Evolutionary conservation across 2,888 invertebrate genomes (phyloP).

Genomic region (Ametastegia equiseti): DNA sequence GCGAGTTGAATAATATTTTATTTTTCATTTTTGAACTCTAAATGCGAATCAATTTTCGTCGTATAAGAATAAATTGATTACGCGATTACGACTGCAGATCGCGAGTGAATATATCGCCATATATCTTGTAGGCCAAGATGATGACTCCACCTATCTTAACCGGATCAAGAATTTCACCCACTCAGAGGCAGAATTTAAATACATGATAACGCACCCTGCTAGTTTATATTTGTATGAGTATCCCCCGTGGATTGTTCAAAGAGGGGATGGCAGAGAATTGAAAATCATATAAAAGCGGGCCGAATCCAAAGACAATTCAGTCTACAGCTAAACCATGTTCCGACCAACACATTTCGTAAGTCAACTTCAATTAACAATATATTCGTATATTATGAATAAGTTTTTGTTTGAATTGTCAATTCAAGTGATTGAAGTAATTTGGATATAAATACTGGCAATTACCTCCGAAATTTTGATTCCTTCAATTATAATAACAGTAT

Average conservation of each 20-base stretch:
- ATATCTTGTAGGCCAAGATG: background rate
- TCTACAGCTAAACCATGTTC: slow-evolving; percentile 27
- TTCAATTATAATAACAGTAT: background rate
- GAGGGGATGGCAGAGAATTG: slow-evolving; percentile 30
- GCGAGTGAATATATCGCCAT: background rate
- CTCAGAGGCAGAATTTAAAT: background rate
- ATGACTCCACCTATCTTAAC: background rate
- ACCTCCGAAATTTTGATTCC: background rate
- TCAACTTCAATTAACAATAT: background rate
- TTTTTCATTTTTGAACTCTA: background rate
- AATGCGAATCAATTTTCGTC: background rate
- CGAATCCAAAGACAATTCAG: background rate
- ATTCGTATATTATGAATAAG: background rate
- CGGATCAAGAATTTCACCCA: background rate
- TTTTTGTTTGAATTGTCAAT: background rate
- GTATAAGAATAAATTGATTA: background rate
- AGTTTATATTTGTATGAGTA: background rate
- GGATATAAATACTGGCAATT: background rate
- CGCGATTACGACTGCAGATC: background rate
- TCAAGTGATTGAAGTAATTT: background rate
- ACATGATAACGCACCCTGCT: background rate
- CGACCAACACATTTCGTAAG: slow-evolving; percentile 28
- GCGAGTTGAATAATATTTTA: background rate
- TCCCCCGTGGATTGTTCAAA: background rate
- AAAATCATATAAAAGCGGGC: background rate